Conservation (phyloP, 2,888 invertebrate genomes). For the Meiosimyza decipiens region DNA sequence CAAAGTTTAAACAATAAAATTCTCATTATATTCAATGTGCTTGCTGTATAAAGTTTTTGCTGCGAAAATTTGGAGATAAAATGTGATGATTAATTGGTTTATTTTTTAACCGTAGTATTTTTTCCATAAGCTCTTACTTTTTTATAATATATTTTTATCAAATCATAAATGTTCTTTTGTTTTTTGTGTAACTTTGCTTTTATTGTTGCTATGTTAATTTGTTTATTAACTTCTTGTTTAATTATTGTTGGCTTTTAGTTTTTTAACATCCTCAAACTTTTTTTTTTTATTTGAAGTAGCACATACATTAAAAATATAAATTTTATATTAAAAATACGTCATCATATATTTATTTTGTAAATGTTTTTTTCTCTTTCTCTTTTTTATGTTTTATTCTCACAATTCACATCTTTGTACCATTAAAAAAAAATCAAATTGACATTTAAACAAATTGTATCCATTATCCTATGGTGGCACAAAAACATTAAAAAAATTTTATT, state of each 20-base stretch:
- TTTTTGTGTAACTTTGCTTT: constrained; percentile 3
- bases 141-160: constrained; percentile 4
- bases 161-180: not conserved
- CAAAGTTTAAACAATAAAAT: too few species aligned
- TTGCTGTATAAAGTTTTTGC: too few species aligned
- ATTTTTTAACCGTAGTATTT: too few species aligned
- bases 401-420: constrained; percentile 45
- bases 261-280: not conserved
- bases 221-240: constrained; percentile 1
- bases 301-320: constrained; percentile 24
- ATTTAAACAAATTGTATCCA: constrained; percentile 39
- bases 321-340: constrained; percentile 24
- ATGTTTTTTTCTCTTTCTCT: constrained; percentile 61
- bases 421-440: constrained; percentile 33
- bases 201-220: constrained; percentile 6
- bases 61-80: too few species aligned
- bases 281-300: too few species aligned
- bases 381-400: constrained; percentile 55
- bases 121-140: too few species aligned
- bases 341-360: constrained; percentile 60
- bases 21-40: too few species aligned
- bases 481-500: constrained; percentile 45
- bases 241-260: constrained; percentile 10
- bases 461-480: constrained; percentile 62
- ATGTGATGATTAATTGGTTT: too few species aligned